Percentiles rank a stretch among this genome's conserved stretches.
Evolutionary conservation across 2,797 vertebrate species (phyloP).

Genomic region (Cossypha niveicapilla): DNA sequence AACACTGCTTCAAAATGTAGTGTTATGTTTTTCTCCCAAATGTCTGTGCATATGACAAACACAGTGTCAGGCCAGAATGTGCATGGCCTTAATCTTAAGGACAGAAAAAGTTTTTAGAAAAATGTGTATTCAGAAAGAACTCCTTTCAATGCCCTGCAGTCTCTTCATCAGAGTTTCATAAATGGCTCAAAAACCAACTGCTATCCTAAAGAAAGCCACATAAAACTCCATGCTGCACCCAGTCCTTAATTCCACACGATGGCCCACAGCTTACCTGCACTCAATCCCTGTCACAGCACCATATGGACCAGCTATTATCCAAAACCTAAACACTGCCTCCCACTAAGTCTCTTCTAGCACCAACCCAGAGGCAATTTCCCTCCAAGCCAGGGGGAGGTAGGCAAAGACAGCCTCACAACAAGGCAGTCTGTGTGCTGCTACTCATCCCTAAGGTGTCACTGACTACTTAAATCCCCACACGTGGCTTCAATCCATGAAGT

Average conservation of each 20-base stretch:
- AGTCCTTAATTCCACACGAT: neutral
- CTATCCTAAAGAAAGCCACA: neutral
- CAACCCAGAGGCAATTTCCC: neutral
- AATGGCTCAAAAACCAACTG: neutral
- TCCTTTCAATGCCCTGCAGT: neutral
- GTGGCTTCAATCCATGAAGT: neutral
- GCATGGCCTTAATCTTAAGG: neutral
- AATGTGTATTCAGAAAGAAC: neutral
- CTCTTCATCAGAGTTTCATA: neutral
- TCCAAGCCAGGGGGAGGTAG: neutral
- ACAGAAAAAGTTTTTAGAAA: neutral
- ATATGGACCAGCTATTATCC: rapidly evolving
- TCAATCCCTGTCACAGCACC: neutral
- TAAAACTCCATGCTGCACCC: neutral
- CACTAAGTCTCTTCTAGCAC: neutral
- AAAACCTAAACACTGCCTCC: neutral
- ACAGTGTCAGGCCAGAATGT: neutral
- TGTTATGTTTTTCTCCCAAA: neutral
- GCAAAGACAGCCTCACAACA: neutral
- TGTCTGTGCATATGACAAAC: neutral
- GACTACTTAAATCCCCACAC: neutral
- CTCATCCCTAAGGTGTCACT: neutral
- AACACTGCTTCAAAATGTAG: neutral
- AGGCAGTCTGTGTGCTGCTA: neutral
- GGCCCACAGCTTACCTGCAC: neutral